phyloP scores from a whole-genome alignment of 2,113 vertebrate genomes.

The Rhagologus leucostigma region DNA sequence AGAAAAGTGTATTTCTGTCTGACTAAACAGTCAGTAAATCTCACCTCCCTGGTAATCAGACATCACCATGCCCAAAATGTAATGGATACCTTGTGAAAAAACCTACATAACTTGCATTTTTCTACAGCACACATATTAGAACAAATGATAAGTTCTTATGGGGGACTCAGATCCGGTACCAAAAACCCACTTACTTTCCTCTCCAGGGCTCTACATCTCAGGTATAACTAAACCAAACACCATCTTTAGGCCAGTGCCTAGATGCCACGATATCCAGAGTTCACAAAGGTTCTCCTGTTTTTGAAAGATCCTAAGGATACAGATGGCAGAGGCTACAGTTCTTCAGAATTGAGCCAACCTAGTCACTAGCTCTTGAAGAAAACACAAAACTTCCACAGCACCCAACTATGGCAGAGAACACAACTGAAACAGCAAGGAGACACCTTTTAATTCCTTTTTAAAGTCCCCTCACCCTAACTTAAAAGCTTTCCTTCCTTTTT shows the following conservation, averaged over 20 bases:
- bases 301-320: neutral
- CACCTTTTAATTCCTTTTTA: neutral
- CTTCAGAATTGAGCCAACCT: neutral
- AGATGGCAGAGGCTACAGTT: neutral
- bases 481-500: neutral
- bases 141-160: neutral
- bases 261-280: neutral
- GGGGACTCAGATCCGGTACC: neutral
- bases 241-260: neutral
- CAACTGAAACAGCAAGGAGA: neutral
- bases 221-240: neutral
- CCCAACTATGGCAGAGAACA: neutral
- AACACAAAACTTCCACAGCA: neutral
- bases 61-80: neutral
- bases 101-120: neutral
- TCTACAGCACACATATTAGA: neutral
- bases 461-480: neutral
- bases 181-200: neutral
- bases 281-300: neutral
- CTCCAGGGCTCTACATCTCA: neutral
- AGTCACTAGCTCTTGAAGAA: neutral
- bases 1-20: neutral
- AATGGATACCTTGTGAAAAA: neutral
- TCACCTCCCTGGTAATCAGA: neutral
- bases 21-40: neutral